These are phyloP conservation scores for Okapia johnstoni DNA, from an alignment of 2,113 vertebrate species.

Conservation along the genomic window DNA sequence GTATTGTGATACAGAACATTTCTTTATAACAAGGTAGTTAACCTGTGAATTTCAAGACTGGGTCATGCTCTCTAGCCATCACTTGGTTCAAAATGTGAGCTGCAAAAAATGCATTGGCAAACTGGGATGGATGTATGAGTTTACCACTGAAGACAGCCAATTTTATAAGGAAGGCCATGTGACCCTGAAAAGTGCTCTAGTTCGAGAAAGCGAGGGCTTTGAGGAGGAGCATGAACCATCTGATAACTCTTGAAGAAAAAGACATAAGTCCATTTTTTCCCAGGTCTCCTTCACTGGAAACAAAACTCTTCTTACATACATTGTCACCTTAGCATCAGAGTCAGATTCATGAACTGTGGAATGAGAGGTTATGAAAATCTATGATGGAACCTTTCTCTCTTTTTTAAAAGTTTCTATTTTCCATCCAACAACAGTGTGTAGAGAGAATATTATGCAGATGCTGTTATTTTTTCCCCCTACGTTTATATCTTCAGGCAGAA, in stretches of 20 bases:
- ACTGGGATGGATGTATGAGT: background rate
- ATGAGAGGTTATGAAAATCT: background rate
- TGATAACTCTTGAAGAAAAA: background rate
- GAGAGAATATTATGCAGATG: background rate
- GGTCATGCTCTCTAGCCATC: background rate
- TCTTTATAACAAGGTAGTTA: background rate
- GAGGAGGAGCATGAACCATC: background rate
- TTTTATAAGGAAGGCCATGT: background rate
- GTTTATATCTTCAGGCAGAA: conserved; percentile 76
- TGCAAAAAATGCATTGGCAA: background rate
- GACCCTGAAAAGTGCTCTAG: background rate
- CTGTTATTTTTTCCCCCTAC: background rate
- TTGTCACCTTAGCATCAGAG: background rate
- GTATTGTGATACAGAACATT: background rate
- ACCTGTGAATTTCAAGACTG: background rate
- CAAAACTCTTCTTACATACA: background rate
- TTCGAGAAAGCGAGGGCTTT: background rate
- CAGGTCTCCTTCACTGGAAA: background rate
- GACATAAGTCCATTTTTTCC: background rate
- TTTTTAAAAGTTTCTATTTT: background rate
- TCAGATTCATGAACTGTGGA: background rate
- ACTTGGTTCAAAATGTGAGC: background rate
- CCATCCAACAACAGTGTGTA: background rate
- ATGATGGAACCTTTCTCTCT: background rate
- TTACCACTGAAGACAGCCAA: background rate